These are phyloP conservation scores for Periophthalmus modestus DNA, from an alignment of 2,113 vertebrate species.

Conservation along the genomic window DNA sequence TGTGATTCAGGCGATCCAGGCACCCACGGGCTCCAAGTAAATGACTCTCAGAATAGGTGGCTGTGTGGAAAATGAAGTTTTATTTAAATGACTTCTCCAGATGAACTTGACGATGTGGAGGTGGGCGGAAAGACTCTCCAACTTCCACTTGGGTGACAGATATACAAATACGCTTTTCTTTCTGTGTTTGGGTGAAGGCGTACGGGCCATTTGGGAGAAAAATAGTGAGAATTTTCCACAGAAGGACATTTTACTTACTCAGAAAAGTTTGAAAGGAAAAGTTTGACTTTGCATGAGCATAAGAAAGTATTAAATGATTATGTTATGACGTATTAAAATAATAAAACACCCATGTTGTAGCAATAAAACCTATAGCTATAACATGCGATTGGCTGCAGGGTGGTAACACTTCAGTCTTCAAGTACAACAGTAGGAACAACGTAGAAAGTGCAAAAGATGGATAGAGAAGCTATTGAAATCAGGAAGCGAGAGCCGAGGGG, in stretches of 20 bases:
- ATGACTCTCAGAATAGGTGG: conserved; percentile 38
- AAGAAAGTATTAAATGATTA: not conserved
- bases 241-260: not conserved
- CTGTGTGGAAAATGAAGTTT: conserved; percentile 52
- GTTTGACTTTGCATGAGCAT: not conserved
- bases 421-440: no score
- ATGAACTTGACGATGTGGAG: conserved; percentile 36
- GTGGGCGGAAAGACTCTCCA: conserved; percentile 43
- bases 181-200: conserved; percentile 8
- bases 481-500: no score
- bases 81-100: conserved; percentile 47
- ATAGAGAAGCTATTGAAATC: no score
- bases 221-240: not conserved
- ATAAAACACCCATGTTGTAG: not conserved
- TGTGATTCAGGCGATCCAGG: conserved; percentile 49
- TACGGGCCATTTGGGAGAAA: not conserved
- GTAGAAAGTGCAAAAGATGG: no score
- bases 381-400: no score
- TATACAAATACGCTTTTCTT: conserved; percentile 51
- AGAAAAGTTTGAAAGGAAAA: not conserved
- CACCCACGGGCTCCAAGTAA: conserved; percentile 32
- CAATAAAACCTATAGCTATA: not conserved
- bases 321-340: not conserved
- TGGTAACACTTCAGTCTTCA: no score
- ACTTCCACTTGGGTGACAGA: conserved; percentile 57